phyloP scores from a whole-genome alignment of 2,888 invertebrate genomes.

The Lepidochrysops patricia region DNA sequence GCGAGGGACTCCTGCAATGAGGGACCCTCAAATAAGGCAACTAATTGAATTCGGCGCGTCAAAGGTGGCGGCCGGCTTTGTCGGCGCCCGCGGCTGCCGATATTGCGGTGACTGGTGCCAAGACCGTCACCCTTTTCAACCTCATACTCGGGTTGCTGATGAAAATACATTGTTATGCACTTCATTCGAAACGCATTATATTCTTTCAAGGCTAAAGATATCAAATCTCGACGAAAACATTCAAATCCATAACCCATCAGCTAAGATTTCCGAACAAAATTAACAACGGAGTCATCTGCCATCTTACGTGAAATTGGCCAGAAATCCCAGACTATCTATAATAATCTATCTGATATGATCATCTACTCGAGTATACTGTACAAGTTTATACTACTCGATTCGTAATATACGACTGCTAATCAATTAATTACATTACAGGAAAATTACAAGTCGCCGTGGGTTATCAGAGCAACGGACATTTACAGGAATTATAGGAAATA shows the following conservation, averaged over 20 bases:
- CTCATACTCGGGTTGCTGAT: neutral
- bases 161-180: neutral
- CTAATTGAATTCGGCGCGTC: slow-evolving; percentile 73
- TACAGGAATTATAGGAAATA: neutral
- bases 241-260: no score
- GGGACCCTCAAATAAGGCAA: slow-evolving; percentile 65
- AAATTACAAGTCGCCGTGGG: neutral
- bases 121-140: neutral
- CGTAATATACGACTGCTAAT: no score
- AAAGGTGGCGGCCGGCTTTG: slow-evolving; percentile 64
- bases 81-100: slow-evolving; percentile 53
- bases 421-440: neutral
- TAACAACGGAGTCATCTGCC: no score
- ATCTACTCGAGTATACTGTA: no score
- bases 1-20: slow-evolving; percentile 56
- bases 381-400: no score
- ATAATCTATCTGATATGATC: no score
- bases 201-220: neutral
- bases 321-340: no score
- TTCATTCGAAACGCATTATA: neutral
- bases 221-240: no score
- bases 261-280: no score
- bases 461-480: neutral
- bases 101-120: slow-evolving; percentile 32
- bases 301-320: no score